Base-by-base conservation (phyloP, 2,888 invertebrate genomes). In the Parascotia fuliginaria region DNA sequence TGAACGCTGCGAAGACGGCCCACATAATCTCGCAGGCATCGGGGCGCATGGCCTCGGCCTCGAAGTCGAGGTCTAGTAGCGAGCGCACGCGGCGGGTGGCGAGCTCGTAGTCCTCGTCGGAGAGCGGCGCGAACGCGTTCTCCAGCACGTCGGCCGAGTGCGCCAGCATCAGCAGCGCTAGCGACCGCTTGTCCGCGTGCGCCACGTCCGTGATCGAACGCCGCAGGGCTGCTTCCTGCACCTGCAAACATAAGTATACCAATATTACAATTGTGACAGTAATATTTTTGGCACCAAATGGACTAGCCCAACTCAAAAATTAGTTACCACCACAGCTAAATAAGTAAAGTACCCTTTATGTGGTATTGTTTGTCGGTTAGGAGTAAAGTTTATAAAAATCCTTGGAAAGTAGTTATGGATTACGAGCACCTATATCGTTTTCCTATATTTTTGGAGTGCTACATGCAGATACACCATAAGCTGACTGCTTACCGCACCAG, bases 61-160 rank as follows among this genome's bases (percentile, higher is more conserved):
- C 99, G 88, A 98, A 97, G 92, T 99, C 99, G 72, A 99, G 94
- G 87, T 99, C 99, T 70, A 99, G 94, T 39, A 99, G 94, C 75
- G 98, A 97, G 67, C 99, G 95, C 40, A 99, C 98, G 79, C 99
- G 95, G 77, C 98, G 97, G 95, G 99, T 99, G 54, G 99, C 99
- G 70, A 99, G 93, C 91, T 99, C 99, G 83, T 99, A 99, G 89
- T 99, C 99, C 78, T 99, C 98, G 75, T 98, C 98, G 42, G 97
- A 97, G 9, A 99, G 94, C 1, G 99, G 98, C 14, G 98, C 98
- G 89, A 99, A 99, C 43, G 99, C 99, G 89, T 99, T 99, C 92
- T 99, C 99, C 46, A 99, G 93, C 15, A 99, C 99, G 89, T 99
- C 99, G 42, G 98, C 98, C 6, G 99, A 98, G 85, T 99, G 99